Evolutionary conservation across 2,797 vertebrate genomes (phyloP).

Genomic region (Phoxinus dragarum): DNA sequence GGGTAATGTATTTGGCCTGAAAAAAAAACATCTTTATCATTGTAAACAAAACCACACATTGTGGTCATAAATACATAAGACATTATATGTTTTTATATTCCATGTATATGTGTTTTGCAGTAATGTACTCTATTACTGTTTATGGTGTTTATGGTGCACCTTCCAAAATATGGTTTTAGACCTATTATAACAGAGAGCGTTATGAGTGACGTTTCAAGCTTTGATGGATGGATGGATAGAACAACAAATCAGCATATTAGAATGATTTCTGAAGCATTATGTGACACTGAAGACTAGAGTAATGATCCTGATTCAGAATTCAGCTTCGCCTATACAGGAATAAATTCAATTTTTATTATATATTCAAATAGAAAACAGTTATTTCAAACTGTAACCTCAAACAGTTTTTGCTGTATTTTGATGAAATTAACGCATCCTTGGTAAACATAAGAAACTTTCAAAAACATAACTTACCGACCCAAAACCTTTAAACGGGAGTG

Average conservation of each 20-base stretch:
- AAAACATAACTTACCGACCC: background rate
- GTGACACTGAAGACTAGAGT: background rate
- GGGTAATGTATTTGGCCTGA: conserved; percentile 32
- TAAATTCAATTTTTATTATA: background rate
- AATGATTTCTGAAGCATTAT: background rate
- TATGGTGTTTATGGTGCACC: background rate
- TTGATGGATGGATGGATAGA: no score
- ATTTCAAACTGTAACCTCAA: background rate
- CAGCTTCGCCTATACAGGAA: background rate
- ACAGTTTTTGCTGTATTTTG: background rate
- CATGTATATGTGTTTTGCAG: background rate
- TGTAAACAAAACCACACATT: background rate
- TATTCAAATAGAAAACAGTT: background rate
- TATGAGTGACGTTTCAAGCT: background rate
- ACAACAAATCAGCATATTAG: no score
- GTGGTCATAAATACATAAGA: background rate
- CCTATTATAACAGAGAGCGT: background rate
- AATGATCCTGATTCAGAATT: background rate
- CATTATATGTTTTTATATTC: background rate
- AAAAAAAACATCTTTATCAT: conserved; percentile 34
- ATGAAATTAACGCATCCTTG: background rate
- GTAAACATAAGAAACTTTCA: background rate
- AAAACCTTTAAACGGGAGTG: background rate
- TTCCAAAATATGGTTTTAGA: background rate
- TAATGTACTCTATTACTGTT: background rate